These are phyloP conservation scores for Capitella teleta DNA, from an alignment of 1,140 invertebrate genomes.

Conservation along the genomic window DNA sequence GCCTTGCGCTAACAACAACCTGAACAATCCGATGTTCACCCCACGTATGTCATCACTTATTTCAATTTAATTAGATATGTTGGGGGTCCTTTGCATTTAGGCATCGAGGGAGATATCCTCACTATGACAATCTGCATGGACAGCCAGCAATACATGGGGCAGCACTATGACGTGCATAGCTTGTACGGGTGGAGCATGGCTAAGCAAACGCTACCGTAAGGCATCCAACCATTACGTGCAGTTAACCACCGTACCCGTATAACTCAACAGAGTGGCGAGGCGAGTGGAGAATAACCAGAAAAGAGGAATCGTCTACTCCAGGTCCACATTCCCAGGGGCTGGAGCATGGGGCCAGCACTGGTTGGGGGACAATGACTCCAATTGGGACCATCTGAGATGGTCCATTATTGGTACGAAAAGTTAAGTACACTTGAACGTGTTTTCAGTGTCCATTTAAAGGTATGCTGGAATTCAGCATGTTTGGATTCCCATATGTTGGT, in stretches of 20 bases:
- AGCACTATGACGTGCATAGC: slow-evolving; percentile 36
- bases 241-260: background rate
- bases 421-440: no score
- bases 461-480: slow-evolving; percentile 34
- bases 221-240: background rate
- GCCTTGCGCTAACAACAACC: no score
- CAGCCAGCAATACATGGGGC: slow-evolving; percentile 12
- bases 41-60: no score
- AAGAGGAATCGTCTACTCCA: slow-evolving; percentile 64
- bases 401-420: slow-evolving; percentile 17
- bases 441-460: no score
- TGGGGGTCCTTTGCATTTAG: no score
- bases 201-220: slow-evolving; percentile 22
- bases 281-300: slow-evolving; percentile 22
- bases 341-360: slow-evolving; percentile 71
- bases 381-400: slow-evolving; percentile 12
- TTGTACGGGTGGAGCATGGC: slow-evolving; percentile 34
- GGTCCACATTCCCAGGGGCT: slow-evolving; percentile 65
- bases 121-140: slow-evolving; percentile 35
- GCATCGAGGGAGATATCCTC: no score
- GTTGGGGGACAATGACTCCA: slow-evolving; percentile 50
- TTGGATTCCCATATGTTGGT: slow-evolving; percentile 45
- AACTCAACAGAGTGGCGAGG: slow-evolving; percentile 5
- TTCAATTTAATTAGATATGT: no score
- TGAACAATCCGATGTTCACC: no score